Percentiles rank a stretch among this genome's conserved stretches.
Evolutionary conservation across 2,888 invertebrate species (phyloP).

Genomic region (Hipparchia semele): DNA sequence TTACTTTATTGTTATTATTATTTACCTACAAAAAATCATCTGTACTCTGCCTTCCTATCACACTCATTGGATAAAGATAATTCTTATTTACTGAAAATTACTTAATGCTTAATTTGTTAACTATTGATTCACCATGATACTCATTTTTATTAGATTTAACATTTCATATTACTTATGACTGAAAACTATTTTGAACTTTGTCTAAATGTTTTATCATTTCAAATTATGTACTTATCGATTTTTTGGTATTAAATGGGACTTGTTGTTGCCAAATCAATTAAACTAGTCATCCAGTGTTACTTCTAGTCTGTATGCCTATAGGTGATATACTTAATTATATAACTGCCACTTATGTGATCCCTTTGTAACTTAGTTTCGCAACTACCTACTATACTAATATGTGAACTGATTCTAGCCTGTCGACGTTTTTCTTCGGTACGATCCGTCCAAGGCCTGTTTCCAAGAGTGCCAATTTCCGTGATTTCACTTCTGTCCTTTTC

Average conservation of each 20-base stretch:
- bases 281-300: background rate
- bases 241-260: background rate
- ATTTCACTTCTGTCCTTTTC: slow-evolving; percentile 35
- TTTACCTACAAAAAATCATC: background rate
- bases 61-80: background rate
- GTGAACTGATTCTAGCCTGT: slow-evolving; percentile 16
- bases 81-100: no score
- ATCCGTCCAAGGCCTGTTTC: slow-evolving; percentile 67
- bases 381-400: background rate
- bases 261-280: background rate
- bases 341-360: background rate
- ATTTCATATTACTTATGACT: no score
- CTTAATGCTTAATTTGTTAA: no score
- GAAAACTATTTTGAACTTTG: background rate
- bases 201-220: no score
- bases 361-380: background rate
- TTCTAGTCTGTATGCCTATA: background rate
- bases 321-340: background rate
- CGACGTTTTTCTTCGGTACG: slow-evolving; percentile 55
- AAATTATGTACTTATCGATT: background rate
- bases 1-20: background rate
- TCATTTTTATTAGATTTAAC: no score
- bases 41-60: background rate
- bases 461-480: slow-evolving; percentile 39
- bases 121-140: no score